These are phyloP conservation scores for Penaeus indicus DNA, from an alignment of 1,140 invertebrate genomes.

Conservation along the genomic window DNA sequence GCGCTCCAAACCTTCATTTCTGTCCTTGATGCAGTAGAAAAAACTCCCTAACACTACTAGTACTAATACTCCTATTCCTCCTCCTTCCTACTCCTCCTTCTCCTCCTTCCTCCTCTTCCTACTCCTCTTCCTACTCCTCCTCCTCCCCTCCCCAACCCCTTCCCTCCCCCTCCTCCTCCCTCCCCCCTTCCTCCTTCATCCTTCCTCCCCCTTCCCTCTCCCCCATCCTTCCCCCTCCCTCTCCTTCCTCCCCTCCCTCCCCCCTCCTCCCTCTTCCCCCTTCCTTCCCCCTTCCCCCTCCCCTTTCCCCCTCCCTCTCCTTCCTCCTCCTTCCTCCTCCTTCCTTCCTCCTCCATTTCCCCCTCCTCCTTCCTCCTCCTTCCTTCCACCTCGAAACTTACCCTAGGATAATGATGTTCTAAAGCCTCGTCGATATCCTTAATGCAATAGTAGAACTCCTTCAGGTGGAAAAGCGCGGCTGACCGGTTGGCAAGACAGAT, in stretches of 20 bases:
- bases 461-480: slow-evolving; percentile 85
- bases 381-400: neutral
- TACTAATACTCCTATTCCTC: no score
- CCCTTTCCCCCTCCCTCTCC: neutral
- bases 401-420: slow-evolving; percentile 78
- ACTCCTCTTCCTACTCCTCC: no score
- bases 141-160: no score
- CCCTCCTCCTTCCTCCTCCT: neutral
- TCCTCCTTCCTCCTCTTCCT: no score
- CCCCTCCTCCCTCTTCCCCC: neutral
- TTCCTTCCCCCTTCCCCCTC: neutral
- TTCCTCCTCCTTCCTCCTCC: neutral
- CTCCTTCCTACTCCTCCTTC: no score
- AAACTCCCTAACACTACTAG: no score
- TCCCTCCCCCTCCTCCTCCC: no score
- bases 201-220: neutral
- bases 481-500: slow-evolving; percentile 89
- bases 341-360: neutral
- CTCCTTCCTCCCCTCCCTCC: neutral
- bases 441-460: slow-evolving; percentile 78
- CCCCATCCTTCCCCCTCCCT: no score
- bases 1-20: no score
- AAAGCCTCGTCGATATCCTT: slow-evolving; percentile 81
- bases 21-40: no score
- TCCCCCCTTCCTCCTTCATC: no score